Conservation (phyloP, 1,140 invertebrate species). For the Papilio aristodemus region DNA sequence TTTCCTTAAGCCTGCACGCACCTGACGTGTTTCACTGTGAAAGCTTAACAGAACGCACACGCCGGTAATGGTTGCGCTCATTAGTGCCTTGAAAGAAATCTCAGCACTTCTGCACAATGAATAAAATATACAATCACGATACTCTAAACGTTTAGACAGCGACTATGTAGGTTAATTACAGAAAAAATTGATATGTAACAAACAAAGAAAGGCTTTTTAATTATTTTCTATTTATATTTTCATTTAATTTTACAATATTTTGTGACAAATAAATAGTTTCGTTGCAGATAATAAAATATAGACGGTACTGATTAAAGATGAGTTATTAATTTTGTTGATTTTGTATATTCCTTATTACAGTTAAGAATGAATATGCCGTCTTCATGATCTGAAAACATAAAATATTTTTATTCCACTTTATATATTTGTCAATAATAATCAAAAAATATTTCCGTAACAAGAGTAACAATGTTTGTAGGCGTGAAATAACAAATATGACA, state of each 20-base stretch:
- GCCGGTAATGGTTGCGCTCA: constrained; percentile 7
- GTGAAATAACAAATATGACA: constrained; percentile 1
- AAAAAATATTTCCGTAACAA: not conserved
- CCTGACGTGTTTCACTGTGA: not conserved
- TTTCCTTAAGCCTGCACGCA: not conserved
- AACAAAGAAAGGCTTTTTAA: no score
- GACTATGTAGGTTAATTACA: no score
- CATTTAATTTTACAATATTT: constrained; percentile 36
- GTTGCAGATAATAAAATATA: no score
- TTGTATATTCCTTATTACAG: constrained; percentile 48
- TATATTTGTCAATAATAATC: not conserved
- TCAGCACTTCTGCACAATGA: not conserved
- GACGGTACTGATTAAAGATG: no score
- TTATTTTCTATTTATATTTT: no score
- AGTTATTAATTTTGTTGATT: constrained; percentile 31
- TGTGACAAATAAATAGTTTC: no score
- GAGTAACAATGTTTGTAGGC: no score
- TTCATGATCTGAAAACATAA: constrained; percentile 59
- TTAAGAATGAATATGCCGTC: constrained; percentile 60
- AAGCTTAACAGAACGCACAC: constrained; percentile 11
- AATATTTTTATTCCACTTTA: no score
- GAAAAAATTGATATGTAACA: no score
- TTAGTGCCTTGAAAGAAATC: not conserved
- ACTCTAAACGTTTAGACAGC: no score
- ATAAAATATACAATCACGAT: no score